phyloP scores from a whole-genome alignment of 2,797 vertebrate species.

The Anguilla marmorata region DNA sequence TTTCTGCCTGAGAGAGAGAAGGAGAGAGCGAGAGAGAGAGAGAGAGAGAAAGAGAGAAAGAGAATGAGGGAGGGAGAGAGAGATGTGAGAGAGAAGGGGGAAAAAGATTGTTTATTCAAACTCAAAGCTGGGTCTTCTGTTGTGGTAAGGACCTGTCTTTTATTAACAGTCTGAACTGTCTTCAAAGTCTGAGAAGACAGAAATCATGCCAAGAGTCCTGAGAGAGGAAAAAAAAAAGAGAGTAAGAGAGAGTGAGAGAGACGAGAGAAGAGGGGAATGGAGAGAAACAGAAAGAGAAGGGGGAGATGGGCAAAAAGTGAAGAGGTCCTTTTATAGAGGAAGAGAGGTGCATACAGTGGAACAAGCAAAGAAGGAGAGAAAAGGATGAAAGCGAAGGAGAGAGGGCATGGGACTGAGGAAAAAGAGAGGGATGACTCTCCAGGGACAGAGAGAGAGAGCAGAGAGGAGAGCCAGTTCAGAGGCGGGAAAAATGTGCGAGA shows the following conservation, averaged over 20 bases:
- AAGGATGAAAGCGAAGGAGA: conserved; percentile 1
- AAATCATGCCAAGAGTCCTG: conserved; percentile 79
- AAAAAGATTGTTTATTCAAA: conserved; percentile 74
- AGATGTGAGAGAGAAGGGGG: conserved; percentile 44
- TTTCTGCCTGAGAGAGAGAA: conserved; percentile 62
- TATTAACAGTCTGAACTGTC: conserved; percentile 80
- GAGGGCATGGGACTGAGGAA: neutral
- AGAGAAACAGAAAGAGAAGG: conserved; percentile 36
- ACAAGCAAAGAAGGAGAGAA: conserved; percentile 12
- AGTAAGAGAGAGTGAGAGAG: conserved; percentile 24
- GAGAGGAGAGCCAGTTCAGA: conserved; percentile 4
- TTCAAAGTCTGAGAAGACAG: conserved; percentile 84
- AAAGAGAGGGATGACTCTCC: conserved; percentile 5
- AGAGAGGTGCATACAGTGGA: conserved; percentile 25
- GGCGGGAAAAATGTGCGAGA: neutral
- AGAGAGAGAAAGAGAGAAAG: conserved; percentile 38
- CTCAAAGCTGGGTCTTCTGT: conserved; percentile 77
- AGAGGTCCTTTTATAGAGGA: conserved; percentile 20
- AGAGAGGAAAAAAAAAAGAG: conserved; percentile 33
- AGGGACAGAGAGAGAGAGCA: conserved; percentile 2
- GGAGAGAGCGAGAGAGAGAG: conserved; percentile 29
- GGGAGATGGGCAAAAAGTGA: conserved; percentile 36
- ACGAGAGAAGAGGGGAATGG: conserved; percentile 5
- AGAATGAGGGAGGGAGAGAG: conserved; percentile 39
- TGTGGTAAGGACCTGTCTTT: conserved; percentile 85